These are phyloP conservation scores for Molossus alvarezi DNA, from an alignment of 2,797 vertebrate species.

Conservation along the genomic window DNA sequence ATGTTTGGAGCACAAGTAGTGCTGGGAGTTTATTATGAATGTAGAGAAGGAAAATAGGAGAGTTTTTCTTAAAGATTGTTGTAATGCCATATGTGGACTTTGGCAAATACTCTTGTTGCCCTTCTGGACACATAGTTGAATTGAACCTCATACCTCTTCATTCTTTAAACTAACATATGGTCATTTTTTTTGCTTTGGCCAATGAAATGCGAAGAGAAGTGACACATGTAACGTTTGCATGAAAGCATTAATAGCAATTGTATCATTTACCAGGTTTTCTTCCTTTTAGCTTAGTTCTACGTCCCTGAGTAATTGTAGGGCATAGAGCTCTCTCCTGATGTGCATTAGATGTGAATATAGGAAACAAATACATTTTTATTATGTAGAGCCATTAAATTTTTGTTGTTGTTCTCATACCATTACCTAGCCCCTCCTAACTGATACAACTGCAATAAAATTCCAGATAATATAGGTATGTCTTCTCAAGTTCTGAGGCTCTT, in stretches of 20 bases:
- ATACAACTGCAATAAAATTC: neutral
- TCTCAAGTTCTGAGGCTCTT: neutral
- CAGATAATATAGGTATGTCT: neutral
- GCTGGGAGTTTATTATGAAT: neutral
- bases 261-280: neutral
- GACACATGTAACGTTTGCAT: neutral
- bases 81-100: neutral
- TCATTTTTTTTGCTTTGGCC: neutral
- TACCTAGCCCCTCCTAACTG: neutral
- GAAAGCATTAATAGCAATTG: neutral
- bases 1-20: neutral
- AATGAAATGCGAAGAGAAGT: conserved; percentile 26
- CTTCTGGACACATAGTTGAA: neutral
- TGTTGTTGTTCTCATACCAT: neutral
- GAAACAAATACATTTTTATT: neutral
- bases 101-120: neutral
- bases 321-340: neutral
- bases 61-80: neutral
- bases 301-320: neutral
- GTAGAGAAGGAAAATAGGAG: neutral
- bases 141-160: neutral
- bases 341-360: neutral
- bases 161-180: neutral
- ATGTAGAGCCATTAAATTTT: neutral
- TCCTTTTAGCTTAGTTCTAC: neutral